These are phyloP conservation scores for Orchestia grillus DNA, from an alignment of 1,140 invertebrate genomes.

Conservation along the genomic window DNA sequence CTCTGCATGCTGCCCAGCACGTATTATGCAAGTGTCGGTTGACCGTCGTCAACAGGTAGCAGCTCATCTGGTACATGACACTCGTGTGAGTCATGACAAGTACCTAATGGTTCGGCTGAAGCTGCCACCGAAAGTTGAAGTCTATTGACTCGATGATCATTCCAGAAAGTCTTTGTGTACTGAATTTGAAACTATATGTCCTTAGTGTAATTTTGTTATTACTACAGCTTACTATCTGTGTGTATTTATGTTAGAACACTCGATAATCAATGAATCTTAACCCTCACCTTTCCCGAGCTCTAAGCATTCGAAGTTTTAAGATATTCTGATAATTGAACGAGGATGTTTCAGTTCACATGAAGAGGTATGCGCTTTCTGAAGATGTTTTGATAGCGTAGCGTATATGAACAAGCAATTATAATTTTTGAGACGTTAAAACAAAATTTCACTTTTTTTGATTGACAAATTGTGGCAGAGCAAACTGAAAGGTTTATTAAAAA, in stretches of 20 bases:
- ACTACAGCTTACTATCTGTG: neutral
- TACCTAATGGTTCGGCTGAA: neutral
- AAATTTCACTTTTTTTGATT: no score
- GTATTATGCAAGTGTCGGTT: neutral
- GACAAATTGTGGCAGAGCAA: no score
- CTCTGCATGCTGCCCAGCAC: neutral
- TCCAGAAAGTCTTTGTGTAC: conserved; percentile 18
- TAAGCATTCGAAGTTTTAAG: neutral
- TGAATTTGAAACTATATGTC: neutral
- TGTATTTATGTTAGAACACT: neutral
- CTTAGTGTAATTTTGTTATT: conserved; percentile 14
- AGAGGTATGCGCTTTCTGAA: neutral
- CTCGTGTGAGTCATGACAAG: neutral
- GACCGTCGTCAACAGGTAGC: neutral
- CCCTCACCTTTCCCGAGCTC: neutral
- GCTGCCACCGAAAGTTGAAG: neutral
- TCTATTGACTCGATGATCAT: neutral
- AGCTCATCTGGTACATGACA: neutral
- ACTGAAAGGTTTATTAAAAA: neutral
- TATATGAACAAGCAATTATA: no score
- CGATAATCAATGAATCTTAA: neutral
- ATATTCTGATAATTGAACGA: neutral
- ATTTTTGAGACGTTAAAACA: no score
- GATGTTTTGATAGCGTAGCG: neutral
- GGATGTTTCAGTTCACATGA: neutral